Evolutionary conservation across 2,113 vertebrate species (phyloP).

Genomic region (Fregata magnificens): DNA sequence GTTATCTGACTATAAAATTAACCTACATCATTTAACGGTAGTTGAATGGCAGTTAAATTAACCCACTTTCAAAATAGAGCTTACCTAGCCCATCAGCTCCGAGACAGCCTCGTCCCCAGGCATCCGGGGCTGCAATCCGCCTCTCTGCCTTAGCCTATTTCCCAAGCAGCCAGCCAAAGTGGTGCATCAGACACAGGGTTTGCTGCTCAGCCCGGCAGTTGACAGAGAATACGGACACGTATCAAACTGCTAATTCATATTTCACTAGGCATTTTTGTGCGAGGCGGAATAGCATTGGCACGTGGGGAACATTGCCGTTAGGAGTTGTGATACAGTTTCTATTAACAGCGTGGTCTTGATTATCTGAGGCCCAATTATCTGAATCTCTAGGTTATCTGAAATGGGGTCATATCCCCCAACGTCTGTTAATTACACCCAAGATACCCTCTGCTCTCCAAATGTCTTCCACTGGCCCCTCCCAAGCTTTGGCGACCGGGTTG

Average conservation of each 20-base stretch:
- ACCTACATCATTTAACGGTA: slow-evolving; percentile 32
- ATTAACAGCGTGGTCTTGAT: neutral
- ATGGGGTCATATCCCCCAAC: slow-evolving; percentile 19
- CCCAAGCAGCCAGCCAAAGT: neutral
- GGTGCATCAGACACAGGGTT: neutral
- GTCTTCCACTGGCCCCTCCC: neutral
- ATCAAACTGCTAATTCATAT: neutral
- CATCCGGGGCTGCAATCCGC: neutral
- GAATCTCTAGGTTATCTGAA: slow-evolving; percentile 32
- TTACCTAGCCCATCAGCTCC: slow-evolving; percentile 19
- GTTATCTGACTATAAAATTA: slow-evolving; percentile 59
- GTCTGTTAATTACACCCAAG: slow-evolving; percentile 37
- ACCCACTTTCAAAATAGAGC: slow-evolving; percentile 65
- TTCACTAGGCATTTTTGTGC: neutral
- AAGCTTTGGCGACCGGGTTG: accelerated
- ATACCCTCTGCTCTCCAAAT: neutral
- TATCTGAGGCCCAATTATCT: slow-evolving; percentile 39
- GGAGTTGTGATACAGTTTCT: neutral
- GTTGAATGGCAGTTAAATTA: slow-evolving; percentile 56
- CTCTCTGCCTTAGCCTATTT: slow-evolving; percentile 54
- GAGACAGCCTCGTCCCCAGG: slow-evolving; percentile 35
- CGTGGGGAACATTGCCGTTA: accelerated
- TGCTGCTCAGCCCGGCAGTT: neutral
- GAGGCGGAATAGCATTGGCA: accelerated
- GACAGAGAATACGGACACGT: neutral